Conservation (phyloP, 2,888 invertebrate species). For the Carterocephalus palaemon region DNA sequence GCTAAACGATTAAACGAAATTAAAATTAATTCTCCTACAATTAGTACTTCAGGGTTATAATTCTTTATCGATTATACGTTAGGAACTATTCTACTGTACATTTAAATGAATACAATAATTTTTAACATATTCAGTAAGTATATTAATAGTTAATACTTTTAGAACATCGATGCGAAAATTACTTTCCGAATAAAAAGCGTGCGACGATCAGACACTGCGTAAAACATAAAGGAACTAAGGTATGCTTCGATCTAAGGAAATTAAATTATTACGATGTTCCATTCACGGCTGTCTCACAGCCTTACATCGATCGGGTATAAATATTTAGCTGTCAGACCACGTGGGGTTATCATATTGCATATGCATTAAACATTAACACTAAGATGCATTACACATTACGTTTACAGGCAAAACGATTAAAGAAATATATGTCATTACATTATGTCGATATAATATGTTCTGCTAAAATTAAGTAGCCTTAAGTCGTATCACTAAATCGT, state of each 20-base stretch:
- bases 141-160: constrained; percentile 46
- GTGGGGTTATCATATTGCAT: constrained; percentile 47
- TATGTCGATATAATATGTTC: constrained; percentile 47
- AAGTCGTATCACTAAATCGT: constrained; percentile 73
- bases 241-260: constrained; percentile 31
- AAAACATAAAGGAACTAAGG: constrained; percentile 44
- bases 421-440: constrained; percentile 60
- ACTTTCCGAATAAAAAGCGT: constrained; percentile 26
- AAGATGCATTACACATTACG: constrained; percentile 53
- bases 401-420: constrained; percentile 63
- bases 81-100: constrained; percentile 78
- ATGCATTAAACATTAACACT: constrained; percentile 37
- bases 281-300: constrained; percentile 60
- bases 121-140: constrained; percentile 44
- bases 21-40: constrained; percentile 59
- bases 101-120: constrained; percentile 57
- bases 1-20: constrained; percentile 49
- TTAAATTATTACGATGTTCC: constrained; percentile 30
- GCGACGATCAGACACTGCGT: constrained; percentile 36
- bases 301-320: constrained; percentile 35
- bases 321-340: constrained; percentile 47
- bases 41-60: constrained; percentile 69
- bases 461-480: constrained; percentile 63
- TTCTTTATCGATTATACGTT: constrained; percentile 72
- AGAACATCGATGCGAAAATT: constrained; percentile 28